Conservation (phyloP, 2,888 invertebrate species). For the Saturnia japonica region DNA sequence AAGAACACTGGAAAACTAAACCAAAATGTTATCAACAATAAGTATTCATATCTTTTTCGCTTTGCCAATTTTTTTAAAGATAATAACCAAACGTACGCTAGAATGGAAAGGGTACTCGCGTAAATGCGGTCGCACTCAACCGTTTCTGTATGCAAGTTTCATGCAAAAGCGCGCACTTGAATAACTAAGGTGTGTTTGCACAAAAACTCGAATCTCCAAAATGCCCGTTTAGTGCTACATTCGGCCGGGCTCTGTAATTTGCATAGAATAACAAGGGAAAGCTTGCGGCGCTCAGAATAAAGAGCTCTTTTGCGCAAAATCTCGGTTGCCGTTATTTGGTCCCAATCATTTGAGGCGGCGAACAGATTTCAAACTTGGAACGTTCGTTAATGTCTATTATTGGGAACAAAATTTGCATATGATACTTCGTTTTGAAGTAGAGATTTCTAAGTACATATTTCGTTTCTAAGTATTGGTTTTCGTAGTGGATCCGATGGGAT, state of each 20-base stretch:
- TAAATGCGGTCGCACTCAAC: constrained; percentile 65
- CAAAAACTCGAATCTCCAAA: constrained; percentile 77
- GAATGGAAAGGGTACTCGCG: constrained; percentile 39
- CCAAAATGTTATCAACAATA: too few relatives aligned
- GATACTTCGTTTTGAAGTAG: constrained; percentile 15
- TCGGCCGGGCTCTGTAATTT: constrained; percentile 66
- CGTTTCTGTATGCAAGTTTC: constrained; percentile 71
- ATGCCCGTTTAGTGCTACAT: constrained; percentile 71
- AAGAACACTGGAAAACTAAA: too few relatives aligned
- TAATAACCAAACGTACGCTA: constrained; percentile 24
- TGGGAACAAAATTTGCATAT: constrained; percentile 21
- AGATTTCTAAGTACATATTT: not conserved
- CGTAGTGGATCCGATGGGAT: not conserved
- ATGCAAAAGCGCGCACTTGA: constrained; percentile 73
- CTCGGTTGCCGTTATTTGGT: constrained; percentile 53
- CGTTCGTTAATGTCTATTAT: constrained; percentile 21
- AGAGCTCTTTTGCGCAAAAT: constrained; percentile 53
- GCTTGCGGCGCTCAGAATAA: constrained; percentile 56
- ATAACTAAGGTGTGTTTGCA: constrained; percentile 78
- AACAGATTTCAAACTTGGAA: constrained; percentile 6
- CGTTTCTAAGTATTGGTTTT: not conserved
- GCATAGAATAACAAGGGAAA: constrained; percentile 78
- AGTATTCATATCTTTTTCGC: too few relatives aligned
- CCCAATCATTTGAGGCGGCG: constrained; percentile 50
- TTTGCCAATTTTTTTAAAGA: too few relatives aligned